Base-by-base conservation (phyloP, 2,888 invertebrate species). In the Phortica okadai region DNA sequence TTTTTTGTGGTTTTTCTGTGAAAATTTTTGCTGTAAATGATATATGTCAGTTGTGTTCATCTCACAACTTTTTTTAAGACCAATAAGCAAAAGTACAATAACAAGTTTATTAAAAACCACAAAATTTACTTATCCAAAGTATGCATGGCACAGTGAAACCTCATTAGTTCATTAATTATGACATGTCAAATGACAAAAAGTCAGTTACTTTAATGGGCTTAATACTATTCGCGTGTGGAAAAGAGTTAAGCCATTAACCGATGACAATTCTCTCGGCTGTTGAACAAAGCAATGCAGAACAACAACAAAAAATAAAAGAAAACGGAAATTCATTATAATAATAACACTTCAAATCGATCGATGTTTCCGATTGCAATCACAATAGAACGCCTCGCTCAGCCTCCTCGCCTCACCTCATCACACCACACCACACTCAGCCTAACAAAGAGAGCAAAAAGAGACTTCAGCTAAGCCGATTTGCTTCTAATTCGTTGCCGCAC, bases 331-430 rank as follows among this genome's bases (percentile, higher is more conserved):
- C 66, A 66, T 66, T 66, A 66, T 66, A 66, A 62, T 25, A 25
- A n/a, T 42, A 66, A 66, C 66, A 66, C 66, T 66, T 66, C 42
- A 66, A 66, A n/a, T 66, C 33, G 33, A 41, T 54, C 21, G 7
- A 69, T 45, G 58, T 74, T 58, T 62, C 59, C 54, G 25, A n/a
- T 14, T 70, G 74, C 58, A 80, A 85, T 85, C 89, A 89, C 82
- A 88, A 89, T 88, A 89, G 89, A 86, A 89, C 88, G 88, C 89
- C 89, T 84, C 78, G 77, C 82, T 79, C 76, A 59, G 80, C 82
- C 87, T 2, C 33, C 33, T 33, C 33, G 33, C 33, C 33, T 33
- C 33, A 33, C 33, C 33, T 2, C 33, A 33, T 1, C 33, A 33
- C 33, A 33, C 33, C 33, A 41, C 66, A 41, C 41, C 14, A 59